These are phyloP conservation scores for Sclerurus mexicanus DNA, from an alignment of 2,113 vertebrate genomes.

Conservation along the genomic window DNA sequence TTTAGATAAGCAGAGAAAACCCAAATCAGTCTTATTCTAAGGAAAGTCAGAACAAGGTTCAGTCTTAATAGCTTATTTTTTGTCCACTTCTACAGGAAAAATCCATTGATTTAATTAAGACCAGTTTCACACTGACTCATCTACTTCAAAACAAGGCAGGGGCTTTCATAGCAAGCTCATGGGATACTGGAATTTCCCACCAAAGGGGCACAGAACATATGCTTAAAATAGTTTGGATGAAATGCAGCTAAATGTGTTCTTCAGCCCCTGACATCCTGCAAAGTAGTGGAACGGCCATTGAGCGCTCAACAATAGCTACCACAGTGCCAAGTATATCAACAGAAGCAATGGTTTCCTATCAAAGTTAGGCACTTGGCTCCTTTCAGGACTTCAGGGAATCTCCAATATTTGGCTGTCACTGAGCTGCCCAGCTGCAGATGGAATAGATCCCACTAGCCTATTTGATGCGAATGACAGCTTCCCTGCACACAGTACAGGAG, in stretches of 20 bases:
- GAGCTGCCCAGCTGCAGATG: background rate
- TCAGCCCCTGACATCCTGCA: background rate
- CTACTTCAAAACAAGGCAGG: background rate
- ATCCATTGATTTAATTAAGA: background rate
- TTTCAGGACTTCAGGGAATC: background rate
- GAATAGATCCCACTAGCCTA: background rate
- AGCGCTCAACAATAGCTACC: background rate
- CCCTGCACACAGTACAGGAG: background rate
- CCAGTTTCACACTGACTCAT: background rate
- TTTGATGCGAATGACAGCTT: background rate
- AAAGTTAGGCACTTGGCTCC: background rate
- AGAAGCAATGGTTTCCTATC: background rate
- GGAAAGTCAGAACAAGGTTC: constrained; percentile 20
- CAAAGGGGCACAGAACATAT: background rate
- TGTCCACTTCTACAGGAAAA: background rate
- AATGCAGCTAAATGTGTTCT: background rate
- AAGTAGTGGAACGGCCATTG: background rate
- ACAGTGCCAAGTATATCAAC: background rate
- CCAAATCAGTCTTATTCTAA: background rate
- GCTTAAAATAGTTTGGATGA: background rate
- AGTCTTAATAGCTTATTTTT: background rate
- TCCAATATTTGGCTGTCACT: background rate
- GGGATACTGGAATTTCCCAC: background rate
- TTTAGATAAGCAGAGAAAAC: background rate
- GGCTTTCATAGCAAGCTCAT: background rate